These are phyloP conservation scores for Sebastes matsubarae DNA, from an alignment of 2,797 vertebrate genomes.

Conservation along the genomic window DNA sequence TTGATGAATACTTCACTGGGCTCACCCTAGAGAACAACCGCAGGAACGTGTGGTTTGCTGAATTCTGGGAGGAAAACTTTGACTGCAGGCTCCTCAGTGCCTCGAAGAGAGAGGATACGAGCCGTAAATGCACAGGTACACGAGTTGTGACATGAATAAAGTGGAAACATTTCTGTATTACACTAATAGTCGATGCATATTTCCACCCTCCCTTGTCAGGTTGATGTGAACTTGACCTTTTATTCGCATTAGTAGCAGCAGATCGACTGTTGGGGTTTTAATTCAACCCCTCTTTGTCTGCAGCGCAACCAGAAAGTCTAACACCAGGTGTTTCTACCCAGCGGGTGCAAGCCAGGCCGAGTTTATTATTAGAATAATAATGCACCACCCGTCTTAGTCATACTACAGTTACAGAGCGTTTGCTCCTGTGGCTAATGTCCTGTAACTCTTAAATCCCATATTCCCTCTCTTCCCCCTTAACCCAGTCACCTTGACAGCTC, in stretches of 20 bases:
- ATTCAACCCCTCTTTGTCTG: conserved; percentile 14
- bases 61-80: conserved; percentile 97
- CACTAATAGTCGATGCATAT: conserved; percentile 18
- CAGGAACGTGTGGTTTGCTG: conserved; percentile 95
- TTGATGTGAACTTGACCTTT: conserved; percentile 47
- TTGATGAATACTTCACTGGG: conserved; percentile 92
- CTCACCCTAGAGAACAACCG: conserved; percentile 95
- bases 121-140: conserved; percentile 94
- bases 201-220: not conserved
- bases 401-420: conserved; percentile 54
- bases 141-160: not conserved
- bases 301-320: conserved; percentile 39
- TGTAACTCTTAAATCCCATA: conserved; percentile 48
- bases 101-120: conserved; percentile 91
- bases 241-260: conserved; percentile 35
- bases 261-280: conserved; percentile 21
- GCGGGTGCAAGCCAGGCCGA: conserved; percentile 49
- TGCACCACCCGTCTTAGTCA: conserved; percentile 55
- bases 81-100: conserved; percentile 93
- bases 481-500: conserved; percentile 66
- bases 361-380: conserved; percentile 76
- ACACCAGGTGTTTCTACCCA: conserved; percentile 67
- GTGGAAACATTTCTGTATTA: conserved; percentile 16
- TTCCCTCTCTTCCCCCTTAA: conserved; percentile 36
- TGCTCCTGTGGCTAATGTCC: conserved; percentile 60